A percentile compares a stretch with the other conserved stretches of the same genome.
Conservation (phyloP, 2,797 vertebrate species). For the Myotis pilosus region DNA sequence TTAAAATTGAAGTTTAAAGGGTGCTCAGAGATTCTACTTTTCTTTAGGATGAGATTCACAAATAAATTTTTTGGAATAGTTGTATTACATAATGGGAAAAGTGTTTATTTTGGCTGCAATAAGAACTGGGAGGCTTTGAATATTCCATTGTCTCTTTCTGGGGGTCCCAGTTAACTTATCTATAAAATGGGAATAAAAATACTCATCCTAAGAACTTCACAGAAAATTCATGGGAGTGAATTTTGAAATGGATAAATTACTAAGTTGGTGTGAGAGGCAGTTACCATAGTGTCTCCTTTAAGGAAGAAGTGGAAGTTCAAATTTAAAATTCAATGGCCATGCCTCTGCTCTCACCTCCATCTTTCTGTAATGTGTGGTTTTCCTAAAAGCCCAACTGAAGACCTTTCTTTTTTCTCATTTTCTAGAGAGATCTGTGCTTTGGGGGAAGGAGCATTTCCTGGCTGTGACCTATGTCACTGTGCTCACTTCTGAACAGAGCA, state of each 20-base stretch:
- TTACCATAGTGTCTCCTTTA: neutral
- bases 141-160: neutral
- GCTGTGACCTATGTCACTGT: neutral
- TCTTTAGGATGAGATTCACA: neutral
- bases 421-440: constrained; percentile 2
- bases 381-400: neutral
- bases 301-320: constrained; percentile 4
- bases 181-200: neutral
- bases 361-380: neutral
- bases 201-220: neutral
- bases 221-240: neutral
- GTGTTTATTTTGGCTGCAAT: neutral
- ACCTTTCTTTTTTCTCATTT: neutral
- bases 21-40: neutral
- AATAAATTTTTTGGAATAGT: neutral
- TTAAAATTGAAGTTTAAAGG: neutral
- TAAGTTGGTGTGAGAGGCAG: neutral
- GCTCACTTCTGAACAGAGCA: neutral
- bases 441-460: neutral
- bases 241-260: neutral
- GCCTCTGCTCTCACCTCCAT: neutral
- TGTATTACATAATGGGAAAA: neutral
- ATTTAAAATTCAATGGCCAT: neutral
- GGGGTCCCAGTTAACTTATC: neutral
- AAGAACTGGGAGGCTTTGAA: neutral